Percentiles rank a stretch among this genome's conserved stretches.
Evolutionary conservation across 2,113 vertebrate genomes (phyloP).

Genomic region (Marcusenius ussheri): DNA sequence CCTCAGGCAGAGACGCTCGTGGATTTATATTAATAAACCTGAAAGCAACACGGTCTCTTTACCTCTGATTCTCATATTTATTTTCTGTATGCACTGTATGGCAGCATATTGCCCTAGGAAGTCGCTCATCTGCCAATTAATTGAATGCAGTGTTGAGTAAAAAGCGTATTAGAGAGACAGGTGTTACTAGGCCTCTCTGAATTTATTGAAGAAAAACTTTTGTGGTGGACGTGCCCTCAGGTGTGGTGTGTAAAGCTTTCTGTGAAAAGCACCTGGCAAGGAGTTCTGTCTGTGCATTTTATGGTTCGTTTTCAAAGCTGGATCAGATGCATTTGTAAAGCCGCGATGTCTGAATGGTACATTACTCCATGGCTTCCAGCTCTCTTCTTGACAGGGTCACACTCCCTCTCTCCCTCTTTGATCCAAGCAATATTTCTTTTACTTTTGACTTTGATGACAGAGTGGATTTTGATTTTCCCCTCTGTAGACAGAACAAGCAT

Average conservation of each 20-base stretch:
- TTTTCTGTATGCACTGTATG: neutral
- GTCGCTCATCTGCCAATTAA: neutral
- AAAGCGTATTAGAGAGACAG: neutral
- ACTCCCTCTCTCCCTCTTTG: neutral
- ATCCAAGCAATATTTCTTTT: neutral
- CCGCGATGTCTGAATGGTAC: neutral
- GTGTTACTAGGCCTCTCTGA: neutral
- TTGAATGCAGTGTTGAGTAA: neutral
- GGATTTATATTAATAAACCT: neutral
- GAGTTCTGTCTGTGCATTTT: neutral
- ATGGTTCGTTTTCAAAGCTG: neutral
- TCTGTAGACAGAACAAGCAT: neutral
- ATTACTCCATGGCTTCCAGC: neutral
- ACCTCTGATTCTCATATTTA: neutral
- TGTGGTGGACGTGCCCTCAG: neutral
- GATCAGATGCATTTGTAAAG: neutral
- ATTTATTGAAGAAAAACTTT: neutral
- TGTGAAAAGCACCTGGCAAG: neutral
- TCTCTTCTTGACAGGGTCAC: neutral
- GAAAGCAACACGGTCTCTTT: neutral
- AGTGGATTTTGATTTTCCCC: neutral
- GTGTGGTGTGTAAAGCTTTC: neutral
- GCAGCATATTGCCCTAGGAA: neutral
- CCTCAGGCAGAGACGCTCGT: neutral
- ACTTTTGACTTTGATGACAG: neutral